Percentiles rank a stretch among this genome's conserved stretches.
These are phyloP conservation scores for Limnephilus lunatus DNA, from an alignment of 2,888 invertebrate genomes.

Conservation along the genomic window DNA sequence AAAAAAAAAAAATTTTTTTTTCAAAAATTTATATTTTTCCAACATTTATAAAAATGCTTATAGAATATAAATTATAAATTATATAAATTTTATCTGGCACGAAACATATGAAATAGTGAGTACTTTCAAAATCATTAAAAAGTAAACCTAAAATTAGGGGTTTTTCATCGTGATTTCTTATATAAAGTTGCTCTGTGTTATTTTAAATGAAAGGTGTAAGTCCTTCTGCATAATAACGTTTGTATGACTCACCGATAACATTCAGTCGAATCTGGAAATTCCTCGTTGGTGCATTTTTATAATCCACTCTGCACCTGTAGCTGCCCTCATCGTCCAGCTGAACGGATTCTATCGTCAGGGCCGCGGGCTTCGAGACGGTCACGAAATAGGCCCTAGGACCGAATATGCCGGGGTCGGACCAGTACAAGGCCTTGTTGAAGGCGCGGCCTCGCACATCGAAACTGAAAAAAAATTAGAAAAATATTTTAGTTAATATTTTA, in stretches of 20 bases:
- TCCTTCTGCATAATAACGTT: background rate
- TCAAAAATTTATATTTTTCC: too few species aligned
- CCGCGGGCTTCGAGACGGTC: conserved; percentile 87
- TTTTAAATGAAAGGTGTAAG: background rate
- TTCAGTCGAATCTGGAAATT: conserved; percentile 93
- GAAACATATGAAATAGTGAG: too few species aligned
- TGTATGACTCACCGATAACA: conserved; percentile 87
- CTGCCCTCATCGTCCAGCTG: conserved; percentile 91
- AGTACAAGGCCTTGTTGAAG: conserved; percentile 88
- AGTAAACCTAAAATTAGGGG: too few species aligned
- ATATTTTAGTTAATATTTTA: background rate
- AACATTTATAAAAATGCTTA: too few species aligned
- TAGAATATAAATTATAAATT: too few species aligned
- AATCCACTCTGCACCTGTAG: conserved; percentile 93
- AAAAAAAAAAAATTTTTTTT: too few species aligned
- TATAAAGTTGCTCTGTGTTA: too few species aligned
- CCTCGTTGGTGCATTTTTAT: conserved; percentile 91
- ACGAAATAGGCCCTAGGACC: conserved; percentile 92
- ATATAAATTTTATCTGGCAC: too few species aligned
- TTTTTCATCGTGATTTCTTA: too few species aligned
- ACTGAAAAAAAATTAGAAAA: conserved; percentile 77
- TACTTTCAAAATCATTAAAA: too few species aligned
- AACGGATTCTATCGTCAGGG: conserved; percentile 89
- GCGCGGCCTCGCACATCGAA: conserved; percentile 91
- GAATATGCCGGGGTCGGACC: conserved; percentile 90